Evolutionary conservation across 2,113 vertebrate species (phyloP), one percentile per base, ranked within the genome.

Genomic region (Charadrius vociferus): DNA sequence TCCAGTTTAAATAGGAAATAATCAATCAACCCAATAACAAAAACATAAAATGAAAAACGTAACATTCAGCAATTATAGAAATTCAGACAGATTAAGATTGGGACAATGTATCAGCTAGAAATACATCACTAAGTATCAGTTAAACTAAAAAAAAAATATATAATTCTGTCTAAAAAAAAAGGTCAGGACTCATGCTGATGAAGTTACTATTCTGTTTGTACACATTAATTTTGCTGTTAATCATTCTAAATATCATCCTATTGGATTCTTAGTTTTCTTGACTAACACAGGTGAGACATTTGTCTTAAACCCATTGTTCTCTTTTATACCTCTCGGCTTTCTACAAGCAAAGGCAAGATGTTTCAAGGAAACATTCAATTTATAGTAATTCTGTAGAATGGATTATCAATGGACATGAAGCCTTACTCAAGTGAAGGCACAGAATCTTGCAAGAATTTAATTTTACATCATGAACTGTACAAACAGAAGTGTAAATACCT

Each of bases 401-500:
- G 32, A 94, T 50, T 97, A 77, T 39, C 53, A 87, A 89, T 17
- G 66, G 84, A 96, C 71, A 39, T 13, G 52, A 83, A 92, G 63
- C 92, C 94, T 88, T 83, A 50, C 79, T 92, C 72, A 92, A 96
- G 45, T 30, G 34, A 97, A 98, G 91, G 94, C 59, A 96, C 78
- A 96, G 96, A 97, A 53, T 59, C 61, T 88, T 80, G 47, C 89
- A 94, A 96, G 47, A 97, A 94, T 88, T 93, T 49, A 86, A 92
- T 95, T 93, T 97, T 62, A 95, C 88, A 96, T 95, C 78, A 73
- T 23, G 36, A 65, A 97, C 96, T 96, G 97, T 98, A 98, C 98
- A 98, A 98, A 97, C 97, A 98, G 93, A 98, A 98, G 92, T 92
- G 97, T 97, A 96, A 97, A 94, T 68, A 97, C 88, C 66, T 95